Evolutionary conservation across 2,888 invertebrate species (phyloP).

Genomic region (Amphimallon solstitiale): DNA sequence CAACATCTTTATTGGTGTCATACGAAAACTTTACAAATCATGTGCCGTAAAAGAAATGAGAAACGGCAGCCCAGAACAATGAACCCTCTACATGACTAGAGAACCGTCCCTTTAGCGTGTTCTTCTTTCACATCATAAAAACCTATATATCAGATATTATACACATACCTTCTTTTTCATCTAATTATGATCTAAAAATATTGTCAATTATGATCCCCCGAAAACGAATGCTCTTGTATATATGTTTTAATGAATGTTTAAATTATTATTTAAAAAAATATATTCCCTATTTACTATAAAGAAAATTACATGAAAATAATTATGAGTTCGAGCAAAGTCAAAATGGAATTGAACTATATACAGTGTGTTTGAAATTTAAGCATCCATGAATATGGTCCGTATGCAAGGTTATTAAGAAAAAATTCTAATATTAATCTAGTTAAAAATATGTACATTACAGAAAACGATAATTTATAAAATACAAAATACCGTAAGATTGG

Average conservation of each 20-base stretch:
- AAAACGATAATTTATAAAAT: too few species aligned
- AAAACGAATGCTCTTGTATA: neutral
- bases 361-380: constrained; percentile 14
- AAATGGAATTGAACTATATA: constrained; percentile 17
- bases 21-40: too few species aligned
- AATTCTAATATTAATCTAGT: too few species aligned
- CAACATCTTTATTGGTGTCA: neutral
- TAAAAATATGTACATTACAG: too few species aligned
- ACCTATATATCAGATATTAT: neutral
- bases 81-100: too few species aligned
- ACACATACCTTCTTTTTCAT: neutral
- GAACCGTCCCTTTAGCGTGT: too few species aligned
- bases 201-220: constrained; percentile 14
- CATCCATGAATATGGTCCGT: too few species aligned
- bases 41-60: neutral
- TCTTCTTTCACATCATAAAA: neutral
- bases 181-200: constrained; percentile 15
- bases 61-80: neutral
- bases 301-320: too few species aligned
- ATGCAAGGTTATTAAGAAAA: too few species aligned
- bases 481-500: too few species aligned
- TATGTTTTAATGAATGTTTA: neutral
- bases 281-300: too few species aligned
- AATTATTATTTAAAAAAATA: too few species aligned
- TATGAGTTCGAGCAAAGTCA: constrained; percentile 3